Percentiles rank a stretch among this genome's conserved stretches.
Conservation (phyloP, 2,888 invertebrate species). For the Trissoscelio sp. region DNA sequence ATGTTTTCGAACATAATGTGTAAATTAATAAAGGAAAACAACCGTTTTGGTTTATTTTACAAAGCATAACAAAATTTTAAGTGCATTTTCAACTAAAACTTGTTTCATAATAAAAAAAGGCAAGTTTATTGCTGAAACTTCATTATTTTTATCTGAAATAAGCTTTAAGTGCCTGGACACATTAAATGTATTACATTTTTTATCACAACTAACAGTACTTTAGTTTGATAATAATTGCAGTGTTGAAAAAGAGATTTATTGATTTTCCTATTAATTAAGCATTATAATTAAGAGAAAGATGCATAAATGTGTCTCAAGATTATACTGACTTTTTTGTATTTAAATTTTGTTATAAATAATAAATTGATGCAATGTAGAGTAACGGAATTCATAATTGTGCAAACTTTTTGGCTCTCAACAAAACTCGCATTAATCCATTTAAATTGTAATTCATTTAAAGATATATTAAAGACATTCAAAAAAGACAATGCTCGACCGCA, state of each 20-base stretch:
- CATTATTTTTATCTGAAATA: too few relatives aligned
- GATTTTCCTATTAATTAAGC: conserved; percentile 5
- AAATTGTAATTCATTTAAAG: conserved; percentile 51
- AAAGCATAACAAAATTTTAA: too few relatives aligned
- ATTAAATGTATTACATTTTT: not conserved
- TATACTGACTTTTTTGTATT: too few relatives aligned
- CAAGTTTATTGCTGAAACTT: too few relatives aligned
- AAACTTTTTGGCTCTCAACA: conserved; percentile 8
- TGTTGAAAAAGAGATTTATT: not conserved
- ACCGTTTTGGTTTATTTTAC: too few relatives aligned
- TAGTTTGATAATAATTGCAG: too few relatives aligned
- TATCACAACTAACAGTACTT: not conserved
- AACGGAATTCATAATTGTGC: not conserved
- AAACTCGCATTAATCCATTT: conserved; percentile 35
- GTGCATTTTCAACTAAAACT: too few relatives aligned
- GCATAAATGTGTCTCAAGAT: not conserved
- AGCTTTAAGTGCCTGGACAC: too few relatives aligned
- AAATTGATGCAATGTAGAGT: not conserved
- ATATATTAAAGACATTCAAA: conserved; percentile 46
- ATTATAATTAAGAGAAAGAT: conserved; percentile 5
- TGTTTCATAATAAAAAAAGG: too few relatives aligned
- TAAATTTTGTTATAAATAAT: too few relatives aligned
- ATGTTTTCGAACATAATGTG: too few relatives aligned
- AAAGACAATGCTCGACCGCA: conserved; percentile 51
- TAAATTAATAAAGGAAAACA: too few relatives aligned